Evolutionary conservation across 2,113 vertebrate species (phyloP).

Genomic region (Neogale vison): DNA sequence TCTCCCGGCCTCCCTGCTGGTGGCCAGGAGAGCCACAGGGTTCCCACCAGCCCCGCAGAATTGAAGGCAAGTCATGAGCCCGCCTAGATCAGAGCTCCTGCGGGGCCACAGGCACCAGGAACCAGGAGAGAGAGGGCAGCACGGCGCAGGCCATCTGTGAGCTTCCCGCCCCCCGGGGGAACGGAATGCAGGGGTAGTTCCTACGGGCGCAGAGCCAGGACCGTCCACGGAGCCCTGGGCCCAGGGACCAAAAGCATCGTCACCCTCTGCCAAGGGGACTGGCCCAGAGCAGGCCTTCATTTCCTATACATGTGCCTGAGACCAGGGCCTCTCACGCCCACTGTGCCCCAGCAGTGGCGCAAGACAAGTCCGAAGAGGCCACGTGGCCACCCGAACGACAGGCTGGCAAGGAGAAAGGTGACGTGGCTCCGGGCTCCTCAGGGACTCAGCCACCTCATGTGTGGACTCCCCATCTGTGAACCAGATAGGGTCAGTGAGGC

Average conservation of each 20-base stretch:
- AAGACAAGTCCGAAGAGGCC: too few relatives aligned
- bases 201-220: background rate
- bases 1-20: fast-evolving
- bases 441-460: background rate
- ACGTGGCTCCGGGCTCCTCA: background rate
- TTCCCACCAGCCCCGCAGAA: background rate
- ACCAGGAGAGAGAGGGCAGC: too few relatives aligned
- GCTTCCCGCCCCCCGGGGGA: background rate
- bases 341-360: fast-evolving
- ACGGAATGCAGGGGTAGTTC: fast-evolving
- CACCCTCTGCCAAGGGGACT: background rate
- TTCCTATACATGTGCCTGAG: fast-evolving
- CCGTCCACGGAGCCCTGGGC: fast-evolving
- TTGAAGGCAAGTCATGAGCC: fast-evolving
- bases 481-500: background rate
- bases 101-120: background rate
- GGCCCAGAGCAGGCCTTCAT: background rate
- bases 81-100: too few relatives aligned
- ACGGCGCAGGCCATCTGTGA: fast-evolving
- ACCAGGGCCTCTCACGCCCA: fast-evolving
- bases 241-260: fast-evolving
- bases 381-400: fast-evolving
- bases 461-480: background rate
- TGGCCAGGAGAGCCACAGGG: fast-evolving
- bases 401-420: background rate